These are phyloP conservation scores for Acrobasis suavella DNA, from an alignment of 2,888 invertebrate species.

Conservation along the genomic window DNA sequence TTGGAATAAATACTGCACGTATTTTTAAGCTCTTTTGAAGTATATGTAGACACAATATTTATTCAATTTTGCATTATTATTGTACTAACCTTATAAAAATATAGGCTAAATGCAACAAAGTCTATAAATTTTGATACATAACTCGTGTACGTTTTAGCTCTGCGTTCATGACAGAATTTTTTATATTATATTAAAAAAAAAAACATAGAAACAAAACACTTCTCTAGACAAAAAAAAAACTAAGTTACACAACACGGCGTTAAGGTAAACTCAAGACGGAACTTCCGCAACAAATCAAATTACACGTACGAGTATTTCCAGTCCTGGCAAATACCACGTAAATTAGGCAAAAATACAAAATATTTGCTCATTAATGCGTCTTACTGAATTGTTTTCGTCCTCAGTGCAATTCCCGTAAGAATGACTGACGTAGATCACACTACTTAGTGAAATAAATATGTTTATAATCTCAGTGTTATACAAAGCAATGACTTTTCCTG, in stretches of 20 bases:
- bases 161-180: no score
- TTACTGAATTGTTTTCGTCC: constrained; percentile 9
- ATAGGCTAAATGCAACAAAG: no score
- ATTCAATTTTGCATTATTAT: no score
- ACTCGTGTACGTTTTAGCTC: no score
- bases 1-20: no score
- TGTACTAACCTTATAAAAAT: no score
- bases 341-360: constrained; percentile 22
- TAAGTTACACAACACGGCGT: background rate
- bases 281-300: constrained; percentile 7
- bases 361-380: constrained; percentile 28
- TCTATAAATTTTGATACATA: no score
- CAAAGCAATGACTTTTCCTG: constrained; percentile 32
- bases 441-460: constrained; percentile 34
- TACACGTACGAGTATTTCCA: constrained; percentile 5
- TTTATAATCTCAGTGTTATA: background rate
- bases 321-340: constrained; percentile 3
- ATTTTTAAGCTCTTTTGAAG: no score
- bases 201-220: background rate
- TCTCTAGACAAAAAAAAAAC: no score
- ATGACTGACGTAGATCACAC: constrained; percentile 49
- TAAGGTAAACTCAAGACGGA: background rate
- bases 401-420: constrained; percentile 20
- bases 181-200: no score
- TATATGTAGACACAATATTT: no score